Evolutionary conservation across 2,113 vertebrate genomes (phyloP).

Genomic region (Pituophis catenifer): DNA sequence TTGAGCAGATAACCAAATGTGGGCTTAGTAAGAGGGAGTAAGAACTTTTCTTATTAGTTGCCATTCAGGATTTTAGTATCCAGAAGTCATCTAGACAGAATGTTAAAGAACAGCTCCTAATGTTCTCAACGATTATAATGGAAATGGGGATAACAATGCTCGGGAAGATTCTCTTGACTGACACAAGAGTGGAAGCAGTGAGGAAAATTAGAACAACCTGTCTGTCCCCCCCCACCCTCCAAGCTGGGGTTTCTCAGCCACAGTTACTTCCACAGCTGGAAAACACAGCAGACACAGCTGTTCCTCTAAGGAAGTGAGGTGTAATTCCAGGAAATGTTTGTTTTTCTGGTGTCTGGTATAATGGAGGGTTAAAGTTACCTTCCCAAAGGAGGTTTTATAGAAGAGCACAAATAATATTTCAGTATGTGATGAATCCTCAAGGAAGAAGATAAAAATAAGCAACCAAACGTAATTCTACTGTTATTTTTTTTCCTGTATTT

Average conservation of each 20-base stretch:
- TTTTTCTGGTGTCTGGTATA: not conserved
- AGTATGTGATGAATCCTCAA: not conserved
- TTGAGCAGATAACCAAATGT: not conserved
- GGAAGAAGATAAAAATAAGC: not conserved
- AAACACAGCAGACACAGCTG: not conserved
- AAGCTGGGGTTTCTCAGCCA: not conserved
- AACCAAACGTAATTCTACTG: not conserved
- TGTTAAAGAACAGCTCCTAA: not conserved
- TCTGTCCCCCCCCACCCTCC: not conserved
- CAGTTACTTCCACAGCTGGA: not conserved
- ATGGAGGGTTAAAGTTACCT: not conserved
- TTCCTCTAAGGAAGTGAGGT: not conserved
- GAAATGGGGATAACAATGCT: not conserved
- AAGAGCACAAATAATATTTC: not conserved
- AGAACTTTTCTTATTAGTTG: not conserved
- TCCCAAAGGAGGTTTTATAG: not conserved
- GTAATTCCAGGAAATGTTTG: not conserved
- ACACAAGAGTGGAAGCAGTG: not conserved
- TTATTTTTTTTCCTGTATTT: not conserved
- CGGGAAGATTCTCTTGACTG: not conserved
- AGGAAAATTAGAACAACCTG: not conserved
- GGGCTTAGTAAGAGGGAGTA: not conserved
- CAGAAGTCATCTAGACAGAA: not conserved
- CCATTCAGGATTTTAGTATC: not conserved
- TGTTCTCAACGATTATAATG: not conserved